Evolutionary conservation across 2,888 invertebrate species (phyloP), one percentile per base, ranked within the genome.

Genomic region (Biston stratarius): DNA sequence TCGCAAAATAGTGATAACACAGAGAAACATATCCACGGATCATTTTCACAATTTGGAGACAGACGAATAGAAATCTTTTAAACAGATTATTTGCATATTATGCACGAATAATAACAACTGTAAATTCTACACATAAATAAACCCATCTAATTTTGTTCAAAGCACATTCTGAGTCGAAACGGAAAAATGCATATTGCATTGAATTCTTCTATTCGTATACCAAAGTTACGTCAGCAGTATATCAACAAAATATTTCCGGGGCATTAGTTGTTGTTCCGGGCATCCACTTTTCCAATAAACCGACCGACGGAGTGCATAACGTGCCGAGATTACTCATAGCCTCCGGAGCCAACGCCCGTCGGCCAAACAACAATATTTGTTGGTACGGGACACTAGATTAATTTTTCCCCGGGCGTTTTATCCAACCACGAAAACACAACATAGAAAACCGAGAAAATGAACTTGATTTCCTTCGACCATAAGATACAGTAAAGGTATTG

Each of bases 361-460:
- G 81, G 83, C 86, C 90, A 90, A 91, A 91, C 91, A 90, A 92
- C 87, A 91, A 90, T 91, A 90, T 91, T 91, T 90, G 90, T 83
- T 84, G 85, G 86, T 79, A 81, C 83, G 85, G 86, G 87, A 86
- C 87, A 87, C 85, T 84, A 89, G 88, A 91, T 91, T 91, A 90
- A 89, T 90, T 91, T 91, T 90, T 90, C 89, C 87, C 80, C 82
- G 73, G 87, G 87, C 87, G 83, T 87, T 90, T 86, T 83, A 84
- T 85, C 77, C 77, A 70, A 72, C 74, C 71, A 76, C 68, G 70
- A 77, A 79, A 82, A 81, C 74, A 78, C 78, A 77, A 69, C 71
- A 72, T 75, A 74, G 74, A 70, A 64, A 78, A 76, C 73, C 61
- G 71, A 64, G 73, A 69, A 71, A 74, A 73, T 71, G 69, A 70